Evolutionary conservation across 1,140 invertebrate species (phyloP).

Genomic region (Dryas iulia): DNA sequence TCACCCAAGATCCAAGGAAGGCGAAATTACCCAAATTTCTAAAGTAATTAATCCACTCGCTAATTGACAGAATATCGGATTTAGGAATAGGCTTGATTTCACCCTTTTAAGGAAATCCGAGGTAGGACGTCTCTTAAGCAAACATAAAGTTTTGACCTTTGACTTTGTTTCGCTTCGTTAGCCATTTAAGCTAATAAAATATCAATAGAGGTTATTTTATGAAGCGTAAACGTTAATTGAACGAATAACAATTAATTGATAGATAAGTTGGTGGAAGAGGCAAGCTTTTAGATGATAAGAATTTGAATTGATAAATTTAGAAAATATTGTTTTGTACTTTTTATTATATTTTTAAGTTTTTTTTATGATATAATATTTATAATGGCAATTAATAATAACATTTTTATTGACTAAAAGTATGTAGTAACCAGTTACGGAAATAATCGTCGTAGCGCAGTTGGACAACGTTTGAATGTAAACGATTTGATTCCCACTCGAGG

Average conservation of each 20-base stretch:
- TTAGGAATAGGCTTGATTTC: conserved; percentile 33
- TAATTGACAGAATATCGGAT: conserved; percentile 45
- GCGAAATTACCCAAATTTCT: conserved; percentile 38
- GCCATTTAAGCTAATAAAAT: not conserved
- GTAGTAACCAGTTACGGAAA: too few species aligned
- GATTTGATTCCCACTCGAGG: too few species aligned
- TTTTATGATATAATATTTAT: too few species aligned
- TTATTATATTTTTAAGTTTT: too few species aligned
- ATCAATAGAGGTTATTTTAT: conserved; percentile 3
- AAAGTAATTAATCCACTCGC: conserved; percentile 42
- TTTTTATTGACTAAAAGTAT: too few species aligned
- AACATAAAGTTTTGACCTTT: conserved; percentile 11
- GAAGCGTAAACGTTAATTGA: not conserved
- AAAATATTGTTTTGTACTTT: not conserved
- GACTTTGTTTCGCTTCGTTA: conserved; percentile 4
- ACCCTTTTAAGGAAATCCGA: conserved; percentile 30
- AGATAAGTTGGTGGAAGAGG: not conserved
- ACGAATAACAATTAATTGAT: not conserved
- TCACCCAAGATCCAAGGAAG: conserved; percentile 16
- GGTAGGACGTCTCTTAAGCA: conserved; percentile 10
- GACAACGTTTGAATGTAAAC: too few species aligned
- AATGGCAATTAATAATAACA: too few species aligned
- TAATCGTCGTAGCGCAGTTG: too few species aligned
- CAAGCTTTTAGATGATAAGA: not conserved
- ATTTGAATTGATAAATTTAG: not conserved